Percentiles rank a stretch among this genome's conserved stretches.
phyloP scores from a whole-genome alignment of 2,888 invertebrate genomes.

The Mongoloraphidia duomilia region DNA sequence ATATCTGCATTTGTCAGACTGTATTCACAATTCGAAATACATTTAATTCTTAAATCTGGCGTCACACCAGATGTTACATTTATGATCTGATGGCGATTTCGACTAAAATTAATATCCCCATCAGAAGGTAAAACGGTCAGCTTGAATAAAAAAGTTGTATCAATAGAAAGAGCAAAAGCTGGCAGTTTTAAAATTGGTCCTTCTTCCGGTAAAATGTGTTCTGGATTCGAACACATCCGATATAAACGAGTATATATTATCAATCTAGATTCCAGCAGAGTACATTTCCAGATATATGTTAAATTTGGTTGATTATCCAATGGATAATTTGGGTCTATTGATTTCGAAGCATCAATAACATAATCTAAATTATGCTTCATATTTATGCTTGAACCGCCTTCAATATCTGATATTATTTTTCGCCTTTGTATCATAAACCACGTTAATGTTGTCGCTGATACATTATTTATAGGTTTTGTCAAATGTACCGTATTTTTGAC shows the following conservation, averaged over 20 bases:
- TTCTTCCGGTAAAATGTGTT: no score
- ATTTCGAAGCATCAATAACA: neutral
- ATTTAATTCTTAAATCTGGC: neutral
- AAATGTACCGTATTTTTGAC: no score
- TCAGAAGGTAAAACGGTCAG: neutral
- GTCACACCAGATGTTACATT: no score
- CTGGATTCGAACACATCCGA: no score
- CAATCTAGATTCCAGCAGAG: neutral
- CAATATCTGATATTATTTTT: neutral
- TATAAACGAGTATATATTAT: no score
- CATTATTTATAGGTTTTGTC: no score
- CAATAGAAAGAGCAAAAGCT: no score
- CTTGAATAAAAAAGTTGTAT: neutral
- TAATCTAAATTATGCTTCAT: neutral
- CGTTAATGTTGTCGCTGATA: no score
- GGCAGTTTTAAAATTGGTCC: no score
- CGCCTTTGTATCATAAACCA: neutral
- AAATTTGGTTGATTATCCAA: neutral
- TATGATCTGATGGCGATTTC: no score
- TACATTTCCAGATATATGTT: neutral
- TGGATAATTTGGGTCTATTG: neutral
- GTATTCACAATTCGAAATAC: neutral
- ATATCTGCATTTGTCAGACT: neutral
- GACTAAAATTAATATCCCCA: neutral
- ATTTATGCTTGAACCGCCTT: neutral